Percentiles rank a stretch among this genome's conserved stretches.
phyloP scores from a whole-genome alignment of 2,888 invertebrate species.

The Drosophila demipolita region DNA sequence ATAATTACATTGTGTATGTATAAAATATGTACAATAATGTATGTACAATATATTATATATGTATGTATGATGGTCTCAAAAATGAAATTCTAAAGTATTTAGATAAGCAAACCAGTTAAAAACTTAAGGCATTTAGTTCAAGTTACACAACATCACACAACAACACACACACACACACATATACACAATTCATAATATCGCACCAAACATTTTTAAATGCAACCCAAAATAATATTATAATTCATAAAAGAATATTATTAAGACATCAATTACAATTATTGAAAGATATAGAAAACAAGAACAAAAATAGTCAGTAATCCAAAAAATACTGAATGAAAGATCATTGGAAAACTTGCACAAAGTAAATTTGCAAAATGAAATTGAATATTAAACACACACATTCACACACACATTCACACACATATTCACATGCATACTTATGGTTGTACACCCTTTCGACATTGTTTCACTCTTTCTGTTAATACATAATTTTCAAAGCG shows the following conservation, averaged over 20 bases:
- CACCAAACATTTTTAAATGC: conserved; percentile 60
- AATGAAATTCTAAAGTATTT: conserved; percentile 82
- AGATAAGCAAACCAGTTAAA: conserved; percentile 67
- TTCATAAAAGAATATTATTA: conserved; percentile 49
- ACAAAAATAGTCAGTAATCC: conserved; percentile 49
- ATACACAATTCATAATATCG: conserved; percentile 26
- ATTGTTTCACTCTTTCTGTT: conserved; percentile 29
- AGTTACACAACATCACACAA: conserved; percentile 33
- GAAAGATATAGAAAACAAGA: conserved; percentile 26
- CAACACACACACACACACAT: conserved; percentile 25
- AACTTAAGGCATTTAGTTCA: conserved; percentile 65
- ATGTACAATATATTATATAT: conserved; percentile 71
- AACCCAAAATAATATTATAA: conserved; percentile 33
- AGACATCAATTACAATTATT: conserved; percentile 52
- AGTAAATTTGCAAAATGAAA: conserved; percentile 37
- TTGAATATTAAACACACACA: conserved; percentile 35
- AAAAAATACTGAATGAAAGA: conserved; percentile 34
- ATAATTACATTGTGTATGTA: conserved; percentile 65
- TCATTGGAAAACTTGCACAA: conserved; percentile 55
- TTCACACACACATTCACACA: conserved; percentile 26
- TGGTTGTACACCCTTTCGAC: conserved; percentile 67
- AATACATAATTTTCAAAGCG: conserved; percentile 23
- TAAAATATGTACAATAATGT: conserved; percentile 67
- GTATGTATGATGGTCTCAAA: conserved; percentile 71
- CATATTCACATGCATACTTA: conserved; percentile 54